phyloP scores from a whole-genome alignment of 2,797 vertebrate genomes.

The Gallirallus australis region DNA sequence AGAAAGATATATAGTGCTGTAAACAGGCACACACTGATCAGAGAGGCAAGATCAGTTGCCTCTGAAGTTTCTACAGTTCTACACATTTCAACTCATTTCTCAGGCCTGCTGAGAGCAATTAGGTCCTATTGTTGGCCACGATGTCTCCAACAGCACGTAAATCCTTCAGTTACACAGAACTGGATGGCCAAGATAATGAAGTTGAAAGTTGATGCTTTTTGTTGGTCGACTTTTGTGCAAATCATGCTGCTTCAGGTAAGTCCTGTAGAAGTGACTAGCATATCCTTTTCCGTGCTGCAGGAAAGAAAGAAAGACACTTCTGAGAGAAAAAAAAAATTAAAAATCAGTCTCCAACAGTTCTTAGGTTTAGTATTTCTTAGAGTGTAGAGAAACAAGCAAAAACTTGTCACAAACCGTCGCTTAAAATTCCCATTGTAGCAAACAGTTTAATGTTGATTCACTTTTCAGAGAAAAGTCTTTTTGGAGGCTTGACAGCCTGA shows the following conservation, averaged over 20 bases:
- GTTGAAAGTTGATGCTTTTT: conserved; percentile 91
- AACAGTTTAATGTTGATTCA: conserved; percentile 39
- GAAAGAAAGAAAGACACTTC: conserved; percentile 81
- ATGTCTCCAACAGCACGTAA: conserved; percentile 81
- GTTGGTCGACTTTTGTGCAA: conserved; percentile 90
- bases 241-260: conserved; percentile 95
- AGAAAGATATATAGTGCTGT: conserved; percentile 93
- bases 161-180: conserved; percentile 86
- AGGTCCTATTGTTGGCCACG: conserved; percentile 84
- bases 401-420: not conserved
- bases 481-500: conserved; percentile 1
- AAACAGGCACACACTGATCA: conserved; percentile 98
- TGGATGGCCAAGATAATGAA: conserved; percentile 88
- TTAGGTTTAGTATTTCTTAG: conserved; percentile 35
- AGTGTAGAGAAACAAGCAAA: conserved; percentile 21
- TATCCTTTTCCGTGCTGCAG: conserved; percentile 97
- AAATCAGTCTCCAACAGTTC: conserved; percentile 16
- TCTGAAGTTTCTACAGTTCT: conserved; percentile 84
- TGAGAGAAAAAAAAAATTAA: conserved; percentile 61
- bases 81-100: conserved; percentile 90
- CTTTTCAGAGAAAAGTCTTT: conserved; percentile 44
- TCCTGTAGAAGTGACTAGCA: conserved; percentile 97
- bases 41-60: conserved; percentile 84
- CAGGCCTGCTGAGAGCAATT: conserved; percentile 97
- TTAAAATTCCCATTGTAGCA: conserved; percentile 26